These are phyloP conservation scores for human (Homo sapiens) DNA, from an alignment of 2,113 vertebrate genomes.

Conservation along the genomic window GRCh38 chr1:22576001-22576500, in stretches of 20 bases:
- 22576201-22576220: constrained; percentile 89
- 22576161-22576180: not conserved
- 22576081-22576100: not conserved
- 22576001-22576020: not conserved
- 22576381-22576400: constrained; percentile 97
- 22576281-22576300: constrained; percentile 98
- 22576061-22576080: not conserved
- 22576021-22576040: not conserved
- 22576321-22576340: constrained; percentile 92
- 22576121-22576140: not conserved
- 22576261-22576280: constrained; percentile 98
- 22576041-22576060: not conserved
- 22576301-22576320: constrained; percentile 97
- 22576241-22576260: constrained; percentile 97
- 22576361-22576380: constrained; percentile 97
- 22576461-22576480: constrained; percentile 92
- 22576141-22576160: rapidly evolving
- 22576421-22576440: constrained; percentile 98
- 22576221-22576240: constrained; percentile 98
- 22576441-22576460: constrained; percentile 92
- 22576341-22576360: constrained; percentile 95
- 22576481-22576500: constrained; percentile 98
- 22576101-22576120: not conserved
- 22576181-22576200: not conserved
- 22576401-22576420: constrained; percentile 98